Conservation (phyloP, 2,888 invertebrate species). For the Dugesia japonica region DNA sequence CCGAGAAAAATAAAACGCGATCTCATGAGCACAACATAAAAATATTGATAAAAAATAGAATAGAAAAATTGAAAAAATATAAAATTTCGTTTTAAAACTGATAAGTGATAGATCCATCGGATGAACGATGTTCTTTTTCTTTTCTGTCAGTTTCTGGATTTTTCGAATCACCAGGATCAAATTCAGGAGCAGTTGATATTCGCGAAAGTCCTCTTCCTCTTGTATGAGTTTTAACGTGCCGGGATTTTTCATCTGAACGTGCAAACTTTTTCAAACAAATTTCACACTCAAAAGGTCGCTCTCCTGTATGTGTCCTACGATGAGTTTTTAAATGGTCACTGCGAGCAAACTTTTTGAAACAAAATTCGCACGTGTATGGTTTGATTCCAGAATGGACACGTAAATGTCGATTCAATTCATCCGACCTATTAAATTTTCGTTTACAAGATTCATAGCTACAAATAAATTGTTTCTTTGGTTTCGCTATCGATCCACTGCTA, state of each 20-base stretch:
- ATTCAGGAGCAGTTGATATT: background rate
- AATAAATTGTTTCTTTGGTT: slow-evolving; percentile 51
- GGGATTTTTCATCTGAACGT: slow-evolving; percentile 30
- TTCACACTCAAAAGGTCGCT: slow-evolving; percentile 31
- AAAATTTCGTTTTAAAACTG: background rate
- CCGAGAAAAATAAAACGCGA: background rate
- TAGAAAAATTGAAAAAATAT: background rate
- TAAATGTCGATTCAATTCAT: slow-evolving; percentile 31
- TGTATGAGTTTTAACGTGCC: slow-evolving; percentile 30
- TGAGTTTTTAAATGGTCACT: slow-evolving; percentile 34
- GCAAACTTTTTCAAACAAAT: slow-evolving; percentile 33
- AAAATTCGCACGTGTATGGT: slow-evolving; percentile 32
- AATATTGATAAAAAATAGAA: background rate
- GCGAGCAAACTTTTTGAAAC: slow-evolving; percentile 31
- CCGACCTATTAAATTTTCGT: slow-evolving; percentile 21
- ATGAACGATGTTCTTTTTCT: background rate
- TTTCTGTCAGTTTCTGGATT: background rate
- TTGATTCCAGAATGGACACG: slow-evolving; percentile 20
- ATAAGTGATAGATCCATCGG: background rate
- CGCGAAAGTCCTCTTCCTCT: slow-evolving; percentile 20
- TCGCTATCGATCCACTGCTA: background rate
- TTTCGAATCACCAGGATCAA: background rate
- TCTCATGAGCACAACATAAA: background rate
- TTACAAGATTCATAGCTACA: slow-evolving; percentile 17
- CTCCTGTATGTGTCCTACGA: slow-evolving; percentile 31